Base-by-base conservation (phyloP, 2,888 invertebrate species). In the Euproctis similis region DNA sequence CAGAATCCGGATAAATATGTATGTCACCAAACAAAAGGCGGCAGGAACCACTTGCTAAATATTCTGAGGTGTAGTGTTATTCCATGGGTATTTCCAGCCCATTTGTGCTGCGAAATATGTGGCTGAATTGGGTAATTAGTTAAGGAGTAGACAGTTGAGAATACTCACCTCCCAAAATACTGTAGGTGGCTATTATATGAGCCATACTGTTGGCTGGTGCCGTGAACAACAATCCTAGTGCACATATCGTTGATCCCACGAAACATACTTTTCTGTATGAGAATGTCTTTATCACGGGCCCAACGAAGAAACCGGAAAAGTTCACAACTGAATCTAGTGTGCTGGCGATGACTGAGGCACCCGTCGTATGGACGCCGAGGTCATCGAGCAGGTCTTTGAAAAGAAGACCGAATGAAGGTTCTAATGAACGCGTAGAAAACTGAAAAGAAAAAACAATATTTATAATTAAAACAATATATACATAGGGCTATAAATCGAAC, bases 321-420 rank as follows among this genome's bases (percentile, higher is more conserved):
- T 92, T 93, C 64, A 92, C 89, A 50, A 90, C 90, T 3, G 90
- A 90, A 66, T 92, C 92, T 52, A 92, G 76, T 12, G 90, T 88
- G 68, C 92, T 91, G 75, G 91, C 90, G 49, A 93, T 92, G 29
- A 92, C 72, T 3, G 92, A 89, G 0, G 92, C 90, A 22, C 92
- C 91, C 0, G 92, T 92, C 1, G 92, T 92, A 44, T 88, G 89
- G 25, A 92, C 90, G n/a, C 87, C 82, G 16, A 92, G 82, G 33
- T 90, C 88, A 31, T 84, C 82, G 29, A 93, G 71, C 18, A 91
- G 75, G 64, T 92, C 92, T 49, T 91, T 90, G 63, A 93, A 93
- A n/a, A 93, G 86, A 28, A 93, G 80, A 24, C 92, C 92, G 57
- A 93, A 93, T 1, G 92, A 93, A 29, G 93, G 92, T 66, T 93